Conservation (phyloP, 2,113 vertebrate genomes). For the Podarcis muralis region DNA sequence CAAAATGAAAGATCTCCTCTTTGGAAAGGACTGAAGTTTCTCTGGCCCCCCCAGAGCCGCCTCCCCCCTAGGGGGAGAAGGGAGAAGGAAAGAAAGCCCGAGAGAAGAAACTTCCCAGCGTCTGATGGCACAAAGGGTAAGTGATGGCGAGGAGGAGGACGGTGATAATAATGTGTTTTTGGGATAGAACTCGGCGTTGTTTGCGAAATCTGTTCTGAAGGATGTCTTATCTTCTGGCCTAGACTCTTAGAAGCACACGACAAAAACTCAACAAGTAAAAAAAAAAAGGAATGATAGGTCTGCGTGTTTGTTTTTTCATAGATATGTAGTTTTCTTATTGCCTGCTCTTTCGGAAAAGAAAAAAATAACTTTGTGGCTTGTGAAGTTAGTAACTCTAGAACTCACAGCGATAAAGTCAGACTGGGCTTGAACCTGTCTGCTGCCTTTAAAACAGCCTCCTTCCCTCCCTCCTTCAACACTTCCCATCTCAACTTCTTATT, state of each 20-base stretch:
- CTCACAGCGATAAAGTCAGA: neutral
- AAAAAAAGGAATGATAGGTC: too few species aligned
- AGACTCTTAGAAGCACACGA: too few species aligned
- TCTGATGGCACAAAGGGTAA: constrained; percentile 62
- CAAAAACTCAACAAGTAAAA: too few species aligned
- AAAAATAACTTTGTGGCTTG: neutral
- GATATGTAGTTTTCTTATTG: neutral
- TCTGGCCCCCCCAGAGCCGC: neutral
- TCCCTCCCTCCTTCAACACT: too few species aligned
- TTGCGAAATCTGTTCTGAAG: neutral
- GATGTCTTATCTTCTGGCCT: neutral
- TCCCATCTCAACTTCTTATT: neutral
- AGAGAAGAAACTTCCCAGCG: neutral
- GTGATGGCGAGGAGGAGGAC: neutral
- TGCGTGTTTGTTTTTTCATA: too few species aligned
- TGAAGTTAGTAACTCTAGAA: neutral
- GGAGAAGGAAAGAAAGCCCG: neutral
- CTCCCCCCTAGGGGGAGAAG: neutral
- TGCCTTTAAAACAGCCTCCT: neutral
- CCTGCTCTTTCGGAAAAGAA: neutral
- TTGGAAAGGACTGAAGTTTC: neutral
- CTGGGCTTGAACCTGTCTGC: neutral
- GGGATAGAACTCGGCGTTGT: neutral
- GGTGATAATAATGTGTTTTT: neutral
- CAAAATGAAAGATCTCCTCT: neutral